Evolutionary conservation across 2,113 vertebrate species (phyloP).

Genomic region (Grallaria varia): DNA sequence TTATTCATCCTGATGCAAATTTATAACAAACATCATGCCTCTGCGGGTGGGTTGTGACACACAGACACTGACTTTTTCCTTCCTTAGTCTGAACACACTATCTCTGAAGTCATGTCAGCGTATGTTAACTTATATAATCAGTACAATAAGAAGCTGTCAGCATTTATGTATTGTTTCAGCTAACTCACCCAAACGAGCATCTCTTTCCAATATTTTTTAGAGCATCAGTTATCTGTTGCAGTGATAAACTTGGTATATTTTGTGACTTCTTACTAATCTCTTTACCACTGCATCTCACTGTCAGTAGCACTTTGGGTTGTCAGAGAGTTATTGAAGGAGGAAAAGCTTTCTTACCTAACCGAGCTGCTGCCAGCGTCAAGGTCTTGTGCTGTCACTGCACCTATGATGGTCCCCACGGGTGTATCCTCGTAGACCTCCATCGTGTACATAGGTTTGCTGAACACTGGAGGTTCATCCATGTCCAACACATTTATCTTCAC

Average conservation of each 20-base stretch:
- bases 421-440: slow-evolving; percentile 99
- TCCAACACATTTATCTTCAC: slow-evolving; percentile 96
- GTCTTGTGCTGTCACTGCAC: slow-evolving; percentile 95
- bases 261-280: background rate
- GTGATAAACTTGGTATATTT: background rate
- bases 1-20: background rate
- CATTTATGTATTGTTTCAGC: background rate
- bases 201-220: background rate
- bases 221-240: background rate
- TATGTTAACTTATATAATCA: background rate
- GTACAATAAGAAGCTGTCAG: background rate
- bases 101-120: background rate
- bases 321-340: background rate
- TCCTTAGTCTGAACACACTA: background rate
- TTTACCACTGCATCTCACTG: background rate
- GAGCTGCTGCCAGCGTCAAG: slow-evolving; percentile 90
- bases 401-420: slow-evolving; percentile 90
- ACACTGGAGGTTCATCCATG: slow-evolving; percentile 93
- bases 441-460: slow-evolving; percentile 88
- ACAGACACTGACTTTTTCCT: background rate
- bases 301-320: background rate
- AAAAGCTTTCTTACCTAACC: slow-evolving; percentile 80
- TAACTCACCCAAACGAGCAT: background rate
- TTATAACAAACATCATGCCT: background rate
- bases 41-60: background rate